Conservation (phyloP, 2,888 invertebrate species). For the Ormia ochracea region DNA sequence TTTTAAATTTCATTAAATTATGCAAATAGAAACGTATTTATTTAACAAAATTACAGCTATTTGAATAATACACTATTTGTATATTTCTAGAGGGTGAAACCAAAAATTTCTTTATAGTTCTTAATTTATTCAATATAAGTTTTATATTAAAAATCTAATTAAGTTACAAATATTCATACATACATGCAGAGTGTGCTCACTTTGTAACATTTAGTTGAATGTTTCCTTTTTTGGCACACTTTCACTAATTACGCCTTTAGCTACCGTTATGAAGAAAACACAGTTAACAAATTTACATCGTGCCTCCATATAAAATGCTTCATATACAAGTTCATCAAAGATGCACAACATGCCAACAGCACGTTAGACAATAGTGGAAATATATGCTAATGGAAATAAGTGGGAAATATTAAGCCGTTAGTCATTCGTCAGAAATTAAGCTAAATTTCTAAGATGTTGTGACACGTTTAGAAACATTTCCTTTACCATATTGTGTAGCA, state of each 20-base stretch:
- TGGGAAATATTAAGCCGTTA: neutral
- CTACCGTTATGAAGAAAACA: conserved; percentile 5
- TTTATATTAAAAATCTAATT: too few relatives aligned
- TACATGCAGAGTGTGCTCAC: too few relatives aligned
- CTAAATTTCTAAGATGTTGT: conserved; percentile 36
- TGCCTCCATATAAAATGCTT: neutral
- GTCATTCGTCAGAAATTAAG: conserved; percentile 47
- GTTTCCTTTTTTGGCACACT: conserved; percentile 36
- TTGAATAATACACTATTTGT: too few relatives aligned
- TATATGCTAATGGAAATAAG: neutral
- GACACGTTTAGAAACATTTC: conserved; percentile 21
- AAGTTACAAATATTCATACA: too few relatives aligned
- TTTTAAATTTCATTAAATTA: too few relatives aligned
- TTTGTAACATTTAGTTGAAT: too few relatives aligned
- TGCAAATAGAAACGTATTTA: too few relatives aligned
- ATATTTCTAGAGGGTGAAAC: too few relatives aligned
- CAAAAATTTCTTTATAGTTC: too few relatives aligned
- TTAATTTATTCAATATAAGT: too few relatives aligned
- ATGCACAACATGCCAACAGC: neutral
- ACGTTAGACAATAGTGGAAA: conserved; percentile 1
- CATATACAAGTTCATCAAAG: conserved; percentile 3
- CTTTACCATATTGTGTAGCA: neutral
- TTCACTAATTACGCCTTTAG: conserved; percentile 19
- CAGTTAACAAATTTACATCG: conserved; percentile 28
- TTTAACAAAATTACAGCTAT: too few relatives aligned